phyloP scores from a whole-genome alignment of 1,140 invertebrate genomes.

The Hylyphantes graminicola region DNA sequence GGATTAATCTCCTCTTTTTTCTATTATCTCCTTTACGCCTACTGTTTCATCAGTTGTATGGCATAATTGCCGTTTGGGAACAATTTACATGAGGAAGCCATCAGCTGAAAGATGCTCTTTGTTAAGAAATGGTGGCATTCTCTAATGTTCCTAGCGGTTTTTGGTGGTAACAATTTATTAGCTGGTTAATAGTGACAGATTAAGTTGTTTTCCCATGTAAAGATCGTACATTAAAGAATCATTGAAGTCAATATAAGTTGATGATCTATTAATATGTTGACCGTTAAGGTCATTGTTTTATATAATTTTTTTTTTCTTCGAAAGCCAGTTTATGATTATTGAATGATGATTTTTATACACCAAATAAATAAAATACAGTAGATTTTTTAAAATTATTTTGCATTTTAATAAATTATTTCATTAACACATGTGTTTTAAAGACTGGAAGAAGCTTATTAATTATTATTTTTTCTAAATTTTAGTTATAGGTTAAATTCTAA shows the following conservation, averaged over 20 bases:
- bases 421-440: too few relatives aligned
- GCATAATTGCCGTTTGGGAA: constrained; percentile 39
- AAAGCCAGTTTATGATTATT: too few relatives aligned
- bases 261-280: too few relatives aligned
- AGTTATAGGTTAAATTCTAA: too few relatives aligned
- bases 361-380: too few relatives aligned
- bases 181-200: background rate
- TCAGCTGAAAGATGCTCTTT: constrained; percentile 28
- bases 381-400: too few relatives aligned
- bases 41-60: constrained; percentile 36
- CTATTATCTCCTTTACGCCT: background rate
- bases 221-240: background rate
- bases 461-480: too few relatives aligned
- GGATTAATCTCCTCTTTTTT: constrained; percentile 55
- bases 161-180: constrained; percentile 16
- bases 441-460: too few relatives aligned
- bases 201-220: background rate
- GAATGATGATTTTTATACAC: too few relatives aligned
- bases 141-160: constrained; percentile 24
- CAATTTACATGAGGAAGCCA: constrained; percentile 55
- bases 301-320: too few relatives aligned
- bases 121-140: constrained; percentile 19
- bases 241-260: background rate
- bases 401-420: too few relatives aligned
- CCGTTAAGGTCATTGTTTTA: too few relatives aligned